Evolutionary conservation across 1,140 invertebrate genomes (phyloP).

Genomic region (Cydia fagiglandana): DNA sequence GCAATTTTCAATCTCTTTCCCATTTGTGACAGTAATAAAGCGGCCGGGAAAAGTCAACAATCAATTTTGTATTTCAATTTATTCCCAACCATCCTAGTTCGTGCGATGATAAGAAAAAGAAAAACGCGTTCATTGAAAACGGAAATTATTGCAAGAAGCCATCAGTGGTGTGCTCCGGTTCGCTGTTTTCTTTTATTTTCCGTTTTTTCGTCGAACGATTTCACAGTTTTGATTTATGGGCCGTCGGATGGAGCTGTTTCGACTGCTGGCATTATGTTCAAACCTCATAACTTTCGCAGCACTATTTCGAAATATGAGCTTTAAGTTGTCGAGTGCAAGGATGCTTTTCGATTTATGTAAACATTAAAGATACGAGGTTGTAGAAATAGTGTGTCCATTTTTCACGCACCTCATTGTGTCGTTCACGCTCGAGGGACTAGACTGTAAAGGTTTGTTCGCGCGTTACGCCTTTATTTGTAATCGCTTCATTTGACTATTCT

Average conservation of each 20-base stretch:
- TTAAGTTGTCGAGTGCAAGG: background rate
- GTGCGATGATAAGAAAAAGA: conserved; percentile 77
- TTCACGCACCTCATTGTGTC: conserved; percentile 64
- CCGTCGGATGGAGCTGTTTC: conserved; percentile 48
- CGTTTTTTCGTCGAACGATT: conserved; percentile 56
- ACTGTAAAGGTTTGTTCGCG: conserved; percentile 50
- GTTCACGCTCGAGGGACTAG: conserved; percentile 52
- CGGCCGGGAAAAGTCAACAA: conserved; percentile 78
- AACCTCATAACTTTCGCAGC: background rate
- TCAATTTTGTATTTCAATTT: conserved; percentile 80
- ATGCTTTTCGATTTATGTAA: background rate
- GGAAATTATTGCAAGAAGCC: conserved; percentile 80
- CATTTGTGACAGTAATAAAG: conserved; percentile 79
- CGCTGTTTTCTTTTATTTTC: conserved; percentile 59
- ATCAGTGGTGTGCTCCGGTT: conserved; percentile 74
- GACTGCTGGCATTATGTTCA: background rate
- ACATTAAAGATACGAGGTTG: background rate
- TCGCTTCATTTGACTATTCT: conserved; percentile 34
- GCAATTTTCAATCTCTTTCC: conserved; percentile 78
- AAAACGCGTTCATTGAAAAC: conserved; percentile 78
- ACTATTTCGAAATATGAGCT: background rate
- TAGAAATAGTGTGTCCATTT: conserved; percentile 46
- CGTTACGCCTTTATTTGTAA: conserved; percentile 51
- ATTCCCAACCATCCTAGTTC: conserved; percentile 78
- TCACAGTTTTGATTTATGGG: conserved; percentile 70